phyloP scores from a whole-genome alignment of 1,140 invertebrate genomes.

The Rhynchophorus ferrugineus region DNA sequence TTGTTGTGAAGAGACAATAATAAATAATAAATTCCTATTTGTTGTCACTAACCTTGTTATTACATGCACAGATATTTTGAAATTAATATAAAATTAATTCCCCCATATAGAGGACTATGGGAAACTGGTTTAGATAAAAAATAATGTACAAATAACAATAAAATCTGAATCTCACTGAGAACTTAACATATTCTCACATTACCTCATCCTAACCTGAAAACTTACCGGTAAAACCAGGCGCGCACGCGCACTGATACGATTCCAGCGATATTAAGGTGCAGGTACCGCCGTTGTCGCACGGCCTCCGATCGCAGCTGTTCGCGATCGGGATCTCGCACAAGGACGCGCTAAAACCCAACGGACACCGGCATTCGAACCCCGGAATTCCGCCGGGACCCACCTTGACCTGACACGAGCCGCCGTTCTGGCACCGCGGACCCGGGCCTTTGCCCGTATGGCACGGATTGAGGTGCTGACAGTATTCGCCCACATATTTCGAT shows the following conservation, averaged over 20 bases:
- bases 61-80: too few species aligned
- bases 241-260: constrained; percentile 76
- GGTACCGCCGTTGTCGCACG: constrained; percentile 79
- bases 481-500: constrained; percentile 83
- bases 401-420: constrained; percentile 78
- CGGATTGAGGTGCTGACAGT: constrained; percentile 88
- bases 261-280: constrained; percentile 70
- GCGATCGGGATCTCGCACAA: constrained; percentile 86
- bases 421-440: constrained; percentile 79
- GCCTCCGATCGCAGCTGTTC: constrained; percentile 83
- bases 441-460: constrained; percentile 70
- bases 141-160: too few species aligned
- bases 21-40: too few species aligned
- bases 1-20: too few species aligned
- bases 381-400: constrained; percentile 57
- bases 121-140: too few species aligned
- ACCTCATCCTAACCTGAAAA: constrained; percentile 17
- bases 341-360: constrained; percentile 83
- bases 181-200: too few species aligned
- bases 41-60: too few species aligned
- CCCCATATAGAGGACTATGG: too few species aligned
- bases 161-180: too few species aligned
- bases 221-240: constrained; percentile 77
- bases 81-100: too few species aligned
- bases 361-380: constrained; percentile 78